Evolutionary conservation across 2,797 vertebrate species (phyloP).

Genomic region (Hippoglossus hippoglossus): DNA sequence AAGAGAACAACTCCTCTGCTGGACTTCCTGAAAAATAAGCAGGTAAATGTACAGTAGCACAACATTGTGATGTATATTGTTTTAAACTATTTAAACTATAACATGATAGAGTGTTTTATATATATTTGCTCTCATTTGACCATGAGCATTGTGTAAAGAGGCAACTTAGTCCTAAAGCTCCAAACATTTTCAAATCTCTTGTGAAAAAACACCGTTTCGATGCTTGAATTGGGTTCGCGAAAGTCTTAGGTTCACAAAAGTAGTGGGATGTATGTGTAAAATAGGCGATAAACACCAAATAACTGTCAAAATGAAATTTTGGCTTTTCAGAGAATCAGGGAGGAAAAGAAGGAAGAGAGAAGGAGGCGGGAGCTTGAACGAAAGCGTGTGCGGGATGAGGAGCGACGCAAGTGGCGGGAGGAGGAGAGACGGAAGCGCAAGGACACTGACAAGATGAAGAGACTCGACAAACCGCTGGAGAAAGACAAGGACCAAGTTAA

Average conservation of each 20-base stretch:
- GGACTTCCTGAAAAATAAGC: slow-evolving; percentile 98
- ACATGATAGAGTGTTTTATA: too few species aligned
- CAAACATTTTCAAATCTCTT: too few species aligned
- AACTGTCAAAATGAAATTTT: background rate
- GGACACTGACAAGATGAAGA: slow-evolving; percentile 95
- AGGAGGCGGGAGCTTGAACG: slow-evolving; percentile 94
- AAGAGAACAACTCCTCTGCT: slow-evolving; percentile 97
- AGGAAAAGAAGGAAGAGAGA: slow-evolving; percentile 98
- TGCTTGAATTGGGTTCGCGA: too few species aligned
- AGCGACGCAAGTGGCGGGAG: slow-evolving; percentile 97
- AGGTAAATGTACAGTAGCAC: slow-evolving; percentile 83
- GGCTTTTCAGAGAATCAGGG: slow-evolving; percentile 89
- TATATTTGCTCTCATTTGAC: too few species aligned
- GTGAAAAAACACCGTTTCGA: too few species aligned
- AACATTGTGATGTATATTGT: background rate
- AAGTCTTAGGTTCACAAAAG: too few species aligned
- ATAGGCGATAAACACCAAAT: too few species aligned
- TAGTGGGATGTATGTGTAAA: too few species aligned
- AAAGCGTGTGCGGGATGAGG: slow-evolving; percentile 95
- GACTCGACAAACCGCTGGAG: slow-evolving; percentile 88
- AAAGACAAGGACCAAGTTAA: slow-evolving; percentile 93
- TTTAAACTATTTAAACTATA: background rate
- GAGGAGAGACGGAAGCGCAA: slow-evolving; percentile 96
- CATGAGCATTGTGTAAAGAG: too few species aligned
- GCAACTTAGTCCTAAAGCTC: too few species aligned